Conservation (phyloP, 2,113 vertebrate genomes). For the Hippopotamus amphibius region DNA sequence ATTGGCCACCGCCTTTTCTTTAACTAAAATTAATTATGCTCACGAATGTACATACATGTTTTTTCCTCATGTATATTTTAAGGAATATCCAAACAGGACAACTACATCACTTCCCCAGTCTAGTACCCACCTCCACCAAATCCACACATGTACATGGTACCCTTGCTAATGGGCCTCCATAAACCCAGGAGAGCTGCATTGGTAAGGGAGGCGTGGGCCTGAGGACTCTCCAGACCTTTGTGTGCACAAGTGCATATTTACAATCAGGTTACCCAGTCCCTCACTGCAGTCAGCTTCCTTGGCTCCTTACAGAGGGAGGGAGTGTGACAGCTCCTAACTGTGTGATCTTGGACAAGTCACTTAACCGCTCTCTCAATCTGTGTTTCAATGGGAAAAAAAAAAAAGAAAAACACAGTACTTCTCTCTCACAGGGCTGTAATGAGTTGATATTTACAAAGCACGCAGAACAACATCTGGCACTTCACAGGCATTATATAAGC, state of each 20-base stretch:
- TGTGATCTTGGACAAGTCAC: neutral
- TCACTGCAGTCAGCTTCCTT: neutral
- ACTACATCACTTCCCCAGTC: neutral
- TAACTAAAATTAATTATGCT: conserved; percentile 52
- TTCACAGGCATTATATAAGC: neutral
- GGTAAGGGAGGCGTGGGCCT: neutral
- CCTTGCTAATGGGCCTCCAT: neutral
- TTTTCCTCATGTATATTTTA: neutral
- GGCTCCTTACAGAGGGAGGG: neutral
- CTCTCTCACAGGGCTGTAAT: neutral
- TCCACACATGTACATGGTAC: neutral
- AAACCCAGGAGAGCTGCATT: neutral
- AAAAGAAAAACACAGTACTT: neutral
- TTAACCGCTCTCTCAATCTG: neutral
- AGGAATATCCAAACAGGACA: conserved; percentile 9
- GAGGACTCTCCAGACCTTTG: neutral
- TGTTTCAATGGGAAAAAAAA: neutral
- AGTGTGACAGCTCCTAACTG: neutral
- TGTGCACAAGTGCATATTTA: neutral
- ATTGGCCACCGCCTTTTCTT: conserved; percentile 3
- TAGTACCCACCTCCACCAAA: neutral
- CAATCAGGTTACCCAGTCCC: neutral
- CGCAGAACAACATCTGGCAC: neutral
- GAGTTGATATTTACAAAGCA: neutral
- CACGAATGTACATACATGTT: neutral